Conservation (phyloP, 2,888 invertebrate species). For the Lasioglossum vierecki region DNA sequence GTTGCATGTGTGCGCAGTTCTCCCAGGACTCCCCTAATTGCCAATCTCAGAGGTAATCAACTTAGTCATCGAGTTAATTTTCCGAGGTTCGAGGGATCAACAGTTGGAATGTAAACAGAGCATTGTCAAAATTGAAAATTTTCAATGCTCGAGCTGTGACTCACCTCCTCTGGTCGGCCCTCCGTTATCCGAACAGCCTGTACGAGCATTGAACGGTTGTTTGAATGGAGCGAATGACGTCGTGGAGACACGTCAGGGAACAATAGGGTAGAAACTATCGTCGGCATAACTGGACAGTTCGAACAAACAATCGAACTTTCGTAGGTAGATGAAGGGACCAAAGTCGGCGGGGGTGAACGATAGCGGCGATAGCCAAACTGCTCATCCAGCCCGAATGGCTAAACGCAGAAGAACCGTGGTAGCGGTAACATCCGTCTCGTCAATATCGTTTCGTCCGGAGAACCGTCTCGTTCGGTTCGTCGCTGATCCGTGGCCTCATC, state of each 20-base stretch:
- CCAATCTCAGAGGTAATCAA: background rate
- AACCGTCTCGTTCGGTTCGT: slow-evolving; percentile 25
- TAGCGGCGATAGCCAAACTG: slow-evolving; percentile 28
- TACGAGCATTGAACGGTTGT: background rate
- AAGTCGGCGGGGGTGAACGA: slow-evolving; percentile 1
- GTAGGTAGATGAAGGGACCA: slow-evolving; percentile 15
- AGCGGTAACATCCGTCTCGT: slow-evolving; percentile 16
- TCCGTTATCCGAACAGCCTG: background rate
- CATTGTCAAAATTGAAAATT: background rate
- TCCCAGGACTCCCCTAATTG: background rate
- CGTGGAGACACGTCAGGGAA: slow-evolving; percentile 21
- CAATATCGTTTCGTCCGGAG: slow-evolving; percentile 48
- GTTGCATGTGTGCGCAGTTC: background rate
- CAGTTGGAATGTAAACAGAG: background rate
- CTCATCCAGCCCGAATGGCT: slow-evolving; percentile 20
- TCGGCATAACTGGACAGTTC: background rate
- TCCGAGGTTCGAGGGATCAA: background rate
- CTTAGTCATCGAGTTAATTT: background rate
- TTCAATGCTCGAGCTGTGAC: background rate
- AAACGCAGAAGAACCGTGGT: slow-evolving; percentile 25
- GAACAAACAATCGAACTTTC: slow-evolving; percentile 30
- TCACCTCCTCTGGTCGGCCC: background rate
- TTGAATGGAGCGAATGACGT: background rate
- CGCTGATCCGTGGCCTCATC: slow-evolving; percentile 17
- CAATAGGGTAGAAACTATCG: slow-evolving; percentile 16